phyloP scores from a whole-genome alignment of 1,140 invertebrate species.

The Papilio polyxenes region DNA sequence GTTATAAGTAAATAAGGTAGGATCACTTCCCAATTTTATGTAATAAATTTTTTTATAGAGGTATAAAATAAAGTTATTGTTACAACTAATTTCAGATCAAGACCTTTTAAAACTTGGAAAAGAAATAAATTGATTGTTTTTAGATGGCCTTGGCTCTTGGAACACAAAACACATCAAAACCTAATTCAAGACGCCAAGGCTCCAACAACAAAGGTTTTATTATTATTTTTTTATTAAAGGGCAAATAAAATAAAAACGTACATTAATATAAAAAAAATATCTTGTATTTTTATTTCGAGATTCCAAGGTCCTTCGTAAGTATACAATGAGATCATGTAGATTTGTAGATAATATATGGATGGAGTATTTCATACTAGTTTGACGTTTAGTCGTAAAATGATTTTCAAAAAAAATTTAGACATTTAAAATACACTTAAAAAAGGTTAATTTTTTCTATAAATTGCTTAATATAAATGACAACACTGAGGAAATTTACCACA shows the following conservation, averaged over 20 bases:
- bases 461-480: no score
- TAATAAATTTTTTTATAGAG: not conserved
- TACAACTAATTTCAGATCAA: not conserved
- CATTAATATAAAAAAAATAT: not conserved
- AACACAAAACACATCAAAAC: no score
- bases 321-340: not conserved
- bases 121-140: not conserved
- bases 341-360: no score
- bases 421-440: no score
- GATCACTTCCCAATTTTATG: not conserved
- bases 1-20: not conserved
- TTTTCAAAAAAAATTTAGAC: no score
- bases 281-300: not conserved
- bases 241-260: not conserved
- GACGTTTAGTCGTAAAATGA: no score
- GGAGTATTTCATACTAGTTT: no score
- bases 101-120: not conserved
- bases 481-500: no score
- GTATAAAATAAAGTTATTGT: not conserved
- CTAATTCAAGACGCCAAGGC: no score
- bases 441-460: no score
- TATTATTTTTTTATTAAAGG: not conserved
- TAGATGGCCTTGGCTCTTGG: no score
- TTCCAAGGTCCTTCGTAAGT: not conserved
- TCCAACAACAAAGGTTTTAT: not conserved